Evolutionary conservation across 2,113 vertebrate genomes (phyloP).

Genomic region (Ornithorhynchus anatinus): DNA sequence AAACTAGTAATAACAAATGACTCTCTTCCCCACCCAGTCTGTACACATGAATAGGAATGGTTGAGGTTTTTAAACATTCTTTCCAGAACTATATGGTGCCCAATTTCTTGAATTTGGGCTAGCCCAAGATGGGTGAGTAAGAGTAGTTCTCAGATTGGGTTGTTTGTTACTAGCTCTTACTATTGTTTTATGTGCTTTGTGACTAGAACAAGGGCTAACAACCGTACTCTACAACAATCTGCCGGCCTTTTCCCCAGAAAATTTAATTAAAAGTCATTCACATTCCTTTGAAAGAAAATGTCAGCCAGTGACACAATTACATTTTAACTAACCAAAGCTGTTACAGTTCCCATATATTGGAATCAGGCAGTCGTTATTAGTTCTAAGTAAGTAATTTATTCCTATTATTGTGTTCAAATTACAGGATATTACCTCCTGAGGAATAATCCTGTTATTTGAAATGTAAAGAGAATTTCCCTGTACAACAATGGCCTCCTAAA

Average conservation of each 20-base stretch:
- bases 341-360: constrained; percentile 62
- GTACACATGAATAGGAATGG: no score
- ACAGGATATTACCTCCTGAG: constrained; percentile 66
- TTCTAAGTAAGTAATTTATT: constrained; percentile 71
- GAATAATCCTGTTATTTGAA: constrained; percentile 71
- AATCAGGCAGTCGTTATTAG: constrained; percentile 65
- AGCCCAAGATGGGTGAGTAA: neutral
- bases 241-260: constrained; percentile 3
- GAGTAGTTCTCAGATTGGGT: neutral
- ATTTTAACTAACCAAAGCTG: constrained; percentile 67
- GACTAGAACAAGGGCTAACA: neutral
- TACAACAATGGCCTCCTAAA: constrained; percentile 61
- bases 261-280: constrained; percentile 70
- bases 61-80: constrained; percentile 68
- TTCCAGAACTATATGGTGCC: neutral
- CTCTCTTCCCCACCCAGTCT: neutral
- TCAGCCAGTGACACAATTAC: constrained; percentile 63
- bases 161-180: neutral
- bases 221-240: neutral
- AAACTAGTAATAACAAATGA: neutral
- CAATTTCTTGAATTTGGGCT: neutral
- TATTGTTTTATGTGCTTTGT: neutral
- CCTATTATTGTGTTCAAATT: constrained; percentile 70
- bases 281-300: constrained; percentile 69
- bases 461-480: constrained; percentile 63